phyloP scores from a whole-genome alignment of 1,140 invertebrate genomes.

The Anoplophora glabripennis region DNA sequence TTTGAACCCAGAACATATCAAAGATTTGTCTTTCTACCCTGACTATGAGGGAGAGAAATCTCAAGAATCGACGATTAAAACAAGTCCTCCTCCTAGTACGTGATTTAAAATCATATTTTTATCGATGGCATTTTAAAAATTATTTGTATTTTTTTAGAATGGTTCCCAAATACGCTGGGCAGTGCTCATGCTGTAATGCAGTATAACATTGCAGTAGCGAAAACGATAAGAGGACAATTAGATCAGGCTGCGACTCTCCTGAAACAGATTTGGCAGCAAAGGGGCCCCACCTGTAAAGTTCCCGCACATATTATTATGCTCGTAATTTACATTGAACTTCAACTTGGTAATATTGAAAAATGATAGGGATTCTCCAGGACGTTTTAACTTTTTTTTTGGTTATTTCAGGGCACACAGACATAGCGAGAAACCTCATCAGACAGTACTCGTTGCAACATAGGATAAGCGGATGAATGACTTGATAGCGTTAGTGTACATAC shows the following conservation, averaged over 20 bases:
- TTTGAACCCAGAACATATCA: slow-evolving; percentile 75
- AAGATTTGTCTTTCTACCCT: slow-evolving; percentile 54
- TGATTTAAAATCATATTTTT: background rate
- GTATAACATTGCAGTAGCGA: slow-evolving; percentile 78
- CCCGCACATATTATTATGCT: slow-evolving; percentile 72
- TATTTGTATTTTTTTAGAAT: slow-evolving; percentile 54
- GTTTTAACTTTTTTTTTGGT: slow-evolving; percentile 22
- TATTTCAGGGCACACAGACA: slow-evolving; percentile 57
- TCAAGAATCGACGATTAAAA: slow-evolving; percentile 48
- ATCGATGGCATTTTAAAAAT: too few species aligned
- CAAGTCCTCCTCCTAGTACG: slow-evolving; percentile 45
- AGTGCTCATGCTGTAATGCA: slow-evolving; percentile 68
- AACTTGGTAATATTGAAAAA: slow-evolving; percentile 55
- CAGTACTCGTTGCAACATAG: slow-evolving; percentile 46
- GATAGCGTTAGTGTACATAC: too few species aligned
- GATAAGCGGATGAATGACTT: slow-evolving; percentile 4
- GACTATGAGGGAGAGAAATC: slow-evolving; percentile 45
- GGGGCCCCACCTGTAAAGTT: slow-evolving; percentile 57
- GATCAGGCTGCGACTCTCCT: slow-evolving; percentile 70
- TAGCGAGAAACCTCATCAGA: slow-evolving; percentile 55
- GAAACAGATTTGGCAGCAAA: slow-evolving; percentile 60
- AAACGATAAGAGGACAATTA: slow-evolving; percentile 72
- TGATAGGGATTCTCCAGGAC: background rate
- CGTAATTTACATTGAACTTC: slow-evolving; percentile 69
- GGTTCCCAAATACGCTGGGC: slow-evolving; percentile 66